Base-by-base conservation (phyloP, 2,888 invertebrate genomes). In the Epistrophe eligans region DNA sequence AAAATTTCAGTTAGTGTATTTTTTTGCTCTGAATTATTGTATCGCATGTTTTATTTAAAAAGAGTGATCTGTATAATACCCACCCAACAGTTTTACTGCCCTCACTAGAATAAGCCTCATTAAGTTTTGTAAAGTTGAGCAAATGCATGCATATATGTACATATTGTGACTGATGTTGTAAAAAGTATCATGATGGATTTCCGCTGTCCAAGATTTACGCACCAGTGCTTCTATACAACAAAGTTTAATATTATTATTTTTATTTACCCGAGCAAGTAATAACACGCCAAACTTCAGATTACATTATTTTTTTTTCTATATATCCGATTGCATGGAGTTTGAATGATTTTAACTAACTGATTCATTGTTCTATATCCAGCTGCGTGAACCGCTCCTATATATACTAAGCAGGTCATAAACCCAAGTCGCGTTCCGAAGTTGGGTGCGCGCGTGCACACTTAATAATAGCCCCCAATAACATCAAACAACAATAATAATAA, bases 351-450 rank as follows among this genome's bases (percentile, higher is more conserved):
- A 73, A 62, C 67, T 76, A 71, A 82, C 82, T 87, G 87, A 87
- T 87, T 87, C 87, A 87, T 87, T 87, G 87, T 87, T 83, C 87
- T 83, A 87, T 76, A 83, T 79, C 76, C 82, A 87, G 87, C 87
- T 87, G 87, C 83, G 83, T 87, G 71, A 55, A 87, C 87, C 83
- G 87, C 87, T 76, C 87, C 87, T 82, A 24, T 3, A 24, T 24
- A 24, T 24, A 79, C 60, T 85, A 82, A 87, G 72, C 82, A 87
- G 87, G 87, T 87, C 87, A 79, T 82, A 87, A 79, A 82, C 85
- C 85, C 71, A 57, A 70, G 50, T 35, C 57, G 81, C 77, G 77
- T 79, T 87, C 85, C 85, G 38, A 81, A 85, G 73, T 70, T 85
- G 85, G 85, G 81, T 81, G 85, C 85, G 85, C 81, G 81, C 77